These are phyloP conservation scores for Doryteuthis pealeii DNA, from an alignment of 1,140 invertebrate genomes.

Conservation along the genomic window DNA sequence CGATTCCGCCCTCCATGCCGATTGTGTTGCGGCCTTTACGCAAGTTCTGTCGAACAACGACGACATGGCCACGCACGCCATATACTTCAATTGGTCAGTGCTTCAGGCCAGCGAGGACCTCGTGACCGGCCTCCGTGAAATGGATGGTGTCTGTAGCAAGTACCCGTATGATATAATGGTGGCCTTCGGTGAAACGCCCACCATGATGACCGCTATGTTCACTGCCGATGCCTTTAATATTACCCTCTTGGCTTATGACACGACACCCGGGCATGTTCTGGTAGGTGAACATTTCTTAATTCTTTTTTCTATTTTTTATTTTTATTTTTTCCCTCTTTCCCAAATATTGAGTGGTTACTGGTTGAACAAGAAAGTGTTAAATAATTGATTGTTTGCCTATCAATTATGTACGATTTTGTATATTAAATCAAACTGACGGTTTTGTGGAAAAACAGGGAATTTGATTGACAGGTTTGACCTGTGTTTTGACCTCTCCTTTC, in stretches of 20 bases:
- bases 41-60: background rate
- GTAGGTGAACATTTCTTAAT: background rate
- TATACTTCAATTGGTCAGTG: background rate
- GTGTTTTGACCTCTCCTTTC: no score
- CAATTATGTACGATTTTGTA: no score
- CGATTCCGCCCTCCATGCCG: background rate
- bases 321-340: no score
- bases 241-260: conserved; percentile 3
- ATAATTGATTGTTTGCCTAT: no score
- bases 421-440: no score
- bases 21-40: background rate
- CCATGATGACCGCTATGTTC: background rate
- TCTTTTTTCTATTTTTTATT: no score
- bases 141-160: background rate
- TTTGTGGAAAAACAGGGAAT: no score
- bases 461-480: no score
- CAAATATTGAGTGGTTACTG: no score
- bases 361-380: no score
- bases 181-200: background rate
- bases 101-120: background rate
- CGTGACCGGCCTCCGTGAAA: background rate
- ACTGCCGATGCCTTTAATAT: background rate
- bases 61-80: background rate
- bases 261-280: background rate
- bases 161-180: background rate